Conservation (phyloP, 2,888 invertebrate species). For the Sepiola atlantica region DNA sequence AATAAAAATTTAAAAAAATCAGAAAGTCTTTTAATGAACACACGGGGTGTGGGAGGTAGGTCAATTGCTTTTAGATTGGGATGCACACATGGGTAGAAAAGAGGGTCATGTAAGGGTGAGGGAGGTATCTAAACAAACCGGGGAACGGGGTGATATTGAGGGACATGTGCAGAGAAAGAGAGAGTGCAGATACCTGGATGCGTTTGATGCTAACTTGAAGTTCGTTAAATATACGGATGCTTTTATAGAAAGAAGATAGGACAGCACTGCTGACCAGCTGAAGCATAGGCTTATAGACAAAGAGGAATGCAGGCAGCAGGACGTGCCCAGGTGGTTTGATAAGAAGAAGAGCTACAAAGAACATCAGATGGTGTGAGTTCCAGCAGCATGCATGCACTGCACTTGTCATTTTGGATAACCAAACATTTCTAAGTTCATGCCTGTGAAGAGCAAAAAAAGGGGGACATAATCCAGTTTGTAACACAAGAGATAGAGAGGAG, state of each 20-base stretch:
- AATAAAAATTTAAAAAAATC: background rate
- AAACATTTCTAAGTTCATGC: constrained; percentile 36
- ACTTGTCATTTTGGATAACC: constrained; percentile 36
- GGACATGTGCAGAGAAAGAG: constrained; percentile 21
- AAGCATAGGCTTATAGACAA: constrained; percentile 42
- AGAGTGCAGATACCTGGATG: constrained; percentile 41
- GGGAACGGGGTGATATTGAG: constrained; percentile 23
- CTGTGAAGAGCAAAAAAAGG: constrained; percentile 35
- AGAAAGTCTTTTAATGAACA: background rate
- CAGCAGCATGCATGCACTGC: constrained; percentile 34
- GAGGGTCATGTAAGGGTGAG: background rate
- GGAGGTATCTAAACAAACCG: constrained; percentile 43
- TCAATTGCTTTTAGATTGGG: background rate
- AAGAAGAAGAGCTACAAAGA: constrained; percentile 14
- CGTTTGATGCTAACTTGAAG: constrained; percentile 33
- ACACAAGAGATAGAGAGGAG: background rate
- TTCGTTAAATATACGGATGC: constrained; percentile 18
- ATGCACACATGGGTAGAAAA: background rate
- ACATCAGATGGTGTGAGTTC: constrained; percentile 41
- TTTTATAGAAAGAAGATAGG: constrained; percentile 36
- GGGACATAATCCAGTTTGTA: background rate
- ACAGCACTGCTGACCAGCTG: constrained; percentile 23
- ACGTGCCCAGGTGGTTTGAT: background rate
- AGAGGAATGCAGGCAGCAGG: constrained; percentile 34
- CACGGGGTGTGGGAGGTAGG: background rate